Percentiles rank a stretch among this genome's conserved stretches.
Evolutionary conservation across 2,113 vertebrate genomes (phyloP).

Genomic region (Myotis brandtii): DNA sequence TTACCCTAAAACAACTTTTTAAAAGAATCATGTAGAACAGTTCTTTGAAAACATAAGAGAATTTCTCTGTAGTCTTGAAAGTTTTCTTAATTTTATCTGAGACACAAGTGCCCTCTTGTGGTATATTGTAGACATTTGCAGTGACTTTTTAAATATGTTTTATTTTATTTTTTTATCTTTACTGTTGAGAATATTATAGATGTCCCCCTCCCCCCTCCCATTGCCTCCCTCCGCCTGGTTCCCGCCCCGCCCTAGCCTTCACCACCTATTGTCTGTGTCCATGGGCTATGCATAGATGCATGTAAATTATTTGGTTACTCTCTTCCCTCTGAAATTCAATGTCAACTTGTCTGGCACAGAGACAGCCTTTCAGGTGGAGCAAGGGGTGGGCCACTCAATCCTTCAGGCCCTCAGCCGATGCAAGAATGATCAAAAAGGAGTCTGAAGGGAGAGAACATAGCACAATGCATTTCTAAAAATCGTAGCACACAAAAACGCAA

Average conservation of each 20-base stretch:
- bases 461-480: background rate
- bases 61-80: background rate
- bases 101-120: slow-evolving; percentile 83
- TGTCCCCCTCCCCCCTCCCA: too few species aligned
- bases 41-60: background rate
- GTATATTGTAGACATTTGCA: background rate
- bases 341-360: background rate
- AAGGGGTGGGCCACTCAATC: background rate
- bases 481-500: background rate
- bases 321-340: background rate
- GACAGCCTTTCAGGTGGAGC: background rate
- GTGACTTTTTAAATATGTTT: background rate
- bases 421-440: background rate
- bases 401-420: background rate
- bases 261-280: too few species aligned
- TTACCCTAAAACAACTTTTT: background rate
- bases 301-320: too few species aligned
- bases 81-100: slow-evolving; percentile 39
- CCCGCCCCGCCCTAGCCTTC: too few species aligned
- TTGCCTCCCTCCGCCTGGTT: too few species aligned
- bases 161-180: too few species aligned
- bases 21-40: background rate
- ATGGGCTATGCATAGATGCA: too few species aligned
- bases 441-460: background rate
- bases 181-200: too few species aligned